Conservation (phyloP, 2,113 vertebrate genomes). For the Pterocles burchelli region DNA sequence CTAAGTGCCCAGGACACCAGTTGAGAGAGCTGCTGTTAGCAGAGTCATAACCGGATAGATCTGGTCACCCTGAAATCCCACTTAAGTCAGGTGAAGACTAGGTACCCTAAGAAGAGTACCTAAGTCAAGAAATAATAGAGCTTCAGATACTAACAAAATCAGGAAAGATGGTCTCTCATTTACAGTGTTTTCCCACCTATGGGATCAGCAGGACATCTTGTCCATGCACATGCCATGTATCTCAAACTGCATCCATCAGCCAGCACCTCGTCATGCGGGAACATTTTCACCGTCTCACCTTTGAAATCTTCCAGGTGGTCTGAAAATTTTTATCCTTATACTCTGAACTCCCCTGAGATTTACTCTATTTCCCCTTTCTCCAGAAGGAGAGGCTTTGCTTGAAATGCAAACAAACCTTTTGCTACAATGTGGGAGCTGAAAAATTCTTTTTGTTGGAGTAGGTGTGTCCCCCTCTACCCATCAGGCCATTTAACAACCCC, state of each 20-base stretch:
- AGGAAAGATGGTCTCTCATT: background rate
- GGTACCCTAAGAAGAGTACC: background rate
- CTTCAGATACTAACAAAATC: background rate
- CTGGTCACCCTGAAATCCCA: background rate
- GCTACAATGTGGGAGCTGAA: background rate
- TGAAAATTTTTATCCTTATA: background rate
- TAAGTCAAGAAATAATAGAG: background rate
- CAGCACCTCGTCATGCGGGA: background rate
- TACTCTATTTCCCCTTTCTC: background rate
- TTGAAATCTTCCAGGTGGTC: background rate
- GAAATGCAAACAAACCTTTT: background rate
- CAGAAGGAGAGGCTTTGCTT: background rate
- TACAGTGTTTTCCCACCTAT: background rate
- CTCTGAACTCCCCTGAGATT: background rate
- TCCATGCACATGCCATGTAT: rapidly evolving
- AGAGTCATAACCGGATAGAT: background rate
- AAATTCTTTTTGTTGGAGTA: background rate
- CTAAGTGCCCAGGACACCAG: background rate
- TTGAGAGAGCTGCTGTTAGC: background rate
- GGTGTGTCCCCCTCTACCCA: background rate
- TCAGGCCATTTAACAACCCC: background rate
- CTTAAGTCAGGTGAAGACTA: background rate
- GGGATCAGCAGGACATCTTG: background rate
- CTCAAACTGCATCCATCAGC: background rate
- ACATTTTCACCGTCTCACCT: background rate